These are phyloP conservation scores for Eumerus sabulonum DNA, from an alignment of 2,888 invertebrate genomes.

Conservation along the genomic window DNA sequence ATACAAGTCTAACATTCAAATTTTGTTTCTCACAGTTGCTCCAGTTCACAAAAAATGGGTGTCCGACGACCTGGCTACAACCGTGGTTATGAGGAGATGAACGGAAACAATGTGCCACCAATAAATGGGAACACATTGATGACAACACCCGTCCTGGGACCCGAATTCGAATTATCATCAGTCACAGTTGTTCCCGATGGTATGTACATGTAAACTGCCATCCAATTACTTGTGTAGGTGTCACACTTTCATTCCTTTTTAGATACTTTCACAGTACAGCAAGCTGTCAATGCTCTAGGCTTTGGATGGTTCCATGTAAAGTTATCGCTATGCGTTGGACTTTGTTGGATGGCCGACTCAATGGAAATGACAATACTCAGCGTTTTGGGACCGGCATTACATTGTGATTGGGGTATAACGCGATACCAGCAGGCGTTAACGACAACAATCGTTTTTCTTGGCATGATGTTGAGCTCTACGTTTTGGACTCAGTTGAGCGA, in stretches of 20 bases:
- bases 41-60: conserved; percentile 62
- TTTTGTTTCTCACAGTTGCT: no score
- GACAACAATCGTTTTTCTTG: conserved; percentile 95
- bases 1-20: no score
- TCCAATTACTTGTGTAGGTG: not conserved
- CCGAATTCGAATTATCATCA: conserved; percentile 83
- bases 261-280: conserved; percentile 93
- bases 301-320: conserved; percentile 95
- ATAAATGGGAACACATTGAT: conserved; percentile 57
- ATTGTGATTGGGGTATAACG: conserved; percentile 94
- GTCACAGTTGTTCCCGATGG: conserved; percentile 85
- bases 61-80: conserved; percentile 68
- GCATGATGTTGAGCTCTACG: conserved; percentile 98
- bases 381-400: conserved; percentile 94
- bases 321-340: conserved; percentile 89
- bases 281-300: conserved; percentile 91
- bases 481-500: conserved; percentile 98
- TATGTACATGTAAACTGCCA: conserved; percentile 72
- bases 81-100: conserved; percentile 72
- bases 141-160: conserved; percentile 72
- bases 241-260: conserved; percentile 71
- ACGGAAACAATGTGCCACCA: conserved; percentile 69
- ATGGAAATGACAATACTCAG: conserved; percentile 99
- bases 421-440: conserved; percentile 95
- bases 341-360: conserved; percentile 98